Conservation (phyloP, 2,113 vertebrate species). For the Anthoscopus minutus region DNA sequence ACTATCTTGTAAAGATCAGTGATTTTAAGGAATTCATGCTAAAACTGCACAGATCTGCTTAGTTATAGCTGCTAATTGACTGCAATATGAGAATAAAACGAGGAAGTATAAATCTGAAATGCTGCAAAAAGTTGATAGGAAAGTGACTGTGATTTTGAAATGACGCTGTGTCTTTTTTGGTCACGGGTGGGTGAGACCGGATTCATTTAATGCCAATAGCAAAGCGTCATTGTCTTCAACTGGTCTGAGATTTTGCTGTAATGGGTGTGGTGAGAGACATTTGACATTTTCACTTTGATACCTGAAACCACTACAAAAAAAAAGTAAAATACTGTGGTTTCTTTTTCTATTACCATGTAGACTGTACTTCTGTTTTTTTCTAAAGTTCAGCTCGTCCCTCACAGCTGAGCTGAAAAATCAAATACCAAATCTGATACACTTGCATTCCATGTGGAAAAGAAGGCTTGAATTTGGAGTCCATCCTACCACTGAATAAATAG, state of each 20-base stretch:
- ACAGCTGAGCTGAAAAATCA: constrained; percentile 38
- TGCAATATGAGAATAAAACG: not conserved
- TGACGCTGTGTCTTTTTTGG: not conserved
- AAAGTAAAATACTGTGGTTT: not conserved
- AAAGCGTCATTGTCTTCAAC: not conserved
- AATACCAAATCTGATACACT: not conserved
- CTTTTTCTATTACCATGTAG: not conserved
- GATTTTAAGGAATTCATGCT: not conserved
- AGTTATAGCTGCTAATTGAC: not conserved
- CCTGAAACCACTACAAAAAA: not conserved
- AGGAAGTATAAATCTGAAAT: not conserved
- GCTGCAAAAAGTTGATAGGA: not conserved
- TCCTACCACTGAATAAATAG: constrained; percentile 33
- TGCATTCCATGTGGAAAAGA: constrained; percentile 15
- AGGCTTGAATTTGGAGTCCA: constrained; percentile 9
- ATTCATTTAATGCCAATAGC: constrained; percentile 18
- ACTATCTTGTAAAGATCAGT: not conserved
- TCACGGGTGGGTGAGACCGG: not conserved
- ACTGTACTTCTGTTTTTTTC: not conserved
- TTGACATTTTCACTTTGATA: constrained; percentile 15
- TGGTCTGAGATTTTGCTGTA: constrained; percentile 1
- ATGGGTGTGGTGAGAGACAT: constrained; percentile 1
- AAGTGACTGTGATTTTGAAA: constrained; percentile 8
- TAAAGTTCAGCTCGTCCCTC: not conserved
- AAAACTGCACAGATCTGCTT: not conserved